A percentile compares a stretch with the other conserved stretches of the same genome.
phyloP scores from a whole-genome alignment of 53 echinoderm and acorn worm species.

The Hippasteria phrygiana region DNA sequence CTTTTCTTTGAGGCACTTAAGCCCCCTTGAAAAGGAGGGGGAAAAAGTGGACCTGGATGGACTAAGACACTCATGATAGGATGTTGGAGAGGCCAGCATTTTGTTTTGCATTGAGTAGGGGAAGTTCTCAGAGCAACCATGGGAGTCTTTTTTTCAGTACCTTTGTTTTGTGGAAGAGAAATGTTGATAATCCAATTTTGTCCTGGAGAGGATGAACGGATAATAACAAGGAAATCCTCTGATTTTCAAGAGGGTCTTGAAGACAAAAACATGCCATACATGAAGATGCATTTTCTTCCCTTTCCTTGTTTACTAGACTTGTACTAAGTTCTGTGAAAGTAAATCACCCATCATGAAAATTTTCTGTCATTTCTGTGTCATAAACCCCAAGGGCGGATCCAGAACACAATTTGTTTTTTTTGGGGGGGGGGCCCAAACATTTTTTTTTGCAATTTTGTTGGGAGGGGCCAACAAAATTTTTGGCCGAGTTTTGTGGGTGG shows the following conservation, averaged over 20 bases:
- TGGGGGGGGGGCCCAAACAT: too few relatives aligned
- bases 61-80: neutral
- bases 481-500: too few relatives aligned
- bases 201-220: slow-evolving; percentile 11
- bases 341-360: too few relatives aligned
- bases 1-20: slow-evolving; percentile 43
- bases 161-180: neutral
- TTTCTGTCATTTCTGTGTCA: too few relatives aligned
- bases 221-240: slow-evolving; percentile 16
- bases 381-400: too few relatives aligned
- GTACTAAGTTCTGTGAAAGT: too few relatives aligned
- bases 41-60: slow-evolving; percentile 5
- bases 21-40: slow-evolving; percentile 1
- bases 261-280: neutral
- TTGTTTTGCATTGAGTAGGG: slow-evolving; percentile 21
- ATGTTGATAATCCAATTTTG: slow-evolving; percentile 42
- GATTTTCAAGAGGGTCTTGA: slow-evolving; percentile 10
- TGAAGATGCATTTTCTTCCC: too few relatives aligned
- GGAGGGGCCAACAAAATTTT: too few relatives aligned
- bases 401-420: too few relatives aligned
- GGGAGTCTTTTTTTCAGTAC: neutral
- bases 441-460: too few relatives aligned
- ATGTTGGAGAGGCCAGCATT: neutral
- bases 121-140: neutral
- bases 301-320: too few relatives aligned